Percentiles rank a stretch among this genome's conserved stretches.
These are phyloP conservation scores for Sialis fuliginosa DNA, from an alignment of 2,888 invertebrate species.

Conservation along the genomic window DNA sequence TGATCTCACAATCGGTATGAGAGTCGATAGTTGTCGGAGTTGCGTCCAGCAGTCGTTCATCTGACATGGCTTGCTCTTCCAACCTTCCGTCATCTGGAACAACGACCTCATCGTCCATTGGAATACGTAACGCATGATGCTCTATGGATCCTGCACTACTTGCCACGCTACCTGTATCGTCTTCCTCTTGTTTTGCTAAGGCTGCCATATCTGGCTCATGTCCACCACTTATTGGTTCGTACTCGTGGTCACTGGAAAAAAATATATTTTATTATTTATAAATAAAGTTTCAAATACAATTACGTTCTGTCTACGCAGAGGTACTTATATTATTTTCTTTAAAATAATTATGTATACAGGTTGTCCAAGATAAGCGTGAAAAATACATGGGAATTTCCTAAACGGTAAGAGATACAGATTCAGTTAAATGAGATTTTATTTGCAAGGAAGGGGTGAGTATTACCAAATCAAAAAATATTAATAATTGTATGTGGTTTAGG, in stretches of 20 bases:
- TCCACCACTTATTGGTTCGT: conserved; percentile 64
- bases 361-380: too few relatives aligned
- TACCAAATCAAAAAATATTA: too few relatives aligned
- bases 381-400: too few relatives aligned
- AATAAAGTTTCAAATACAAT: not conserved
- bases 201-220: conserved; percentile 22
- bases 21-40: conserved; percentile 38
- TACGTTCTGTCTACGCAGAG: too few relatives aligned
- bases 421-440: too few relatives aligned
- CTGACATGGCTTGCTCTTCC: conserved; percentile 18
- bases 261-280: not conserved
- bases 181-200: conserved; percentile 2
- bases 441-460: too few relatives aligned
- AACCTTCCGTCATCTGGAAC: conserved; percentile 24
- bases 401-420: too few relatives aligned
- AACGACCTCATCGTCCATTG: conserved; percentile 24
- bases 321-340: too few relatives aligned
- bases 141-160: conserved; percentile 6
- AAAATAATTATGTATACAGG: too few relatives aligned
- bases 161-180: conserved; percentile 1
- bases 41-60: conserved; percentile 34
- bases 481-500: too few relatives aligned
- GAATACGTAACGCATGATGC: conserved; percentile 11
- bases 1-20: conserved; percentile 43
- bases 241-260: conserved; percentile 74